Evolutionary conservation across 1,140 invertebrate genomes (phyloP).

Genomic region (Rhysida immarginata): DNA sequence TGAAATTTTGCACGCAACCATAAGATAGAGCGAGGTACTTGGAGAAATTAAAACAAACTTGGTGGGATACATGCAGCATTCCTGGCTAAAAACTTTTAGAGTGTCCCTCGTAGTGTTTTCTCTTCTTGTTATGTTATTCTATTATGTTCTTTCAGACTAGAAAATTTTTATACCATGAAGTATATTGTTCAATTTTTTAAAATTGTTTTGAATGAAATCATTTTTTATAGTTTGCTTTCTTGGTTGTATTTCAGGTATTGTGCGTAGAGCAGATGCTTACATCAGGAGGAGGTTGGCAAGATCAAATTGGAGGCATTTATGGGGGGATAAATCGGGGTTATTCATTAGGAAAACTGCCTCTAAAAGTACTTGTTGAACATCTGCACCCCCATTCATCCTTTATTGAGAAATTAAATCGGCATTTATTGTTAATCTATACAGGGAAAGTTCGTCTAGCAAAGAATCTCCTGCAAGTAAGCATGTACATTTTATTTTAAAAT

Average conservation of each 20-base stretch:
- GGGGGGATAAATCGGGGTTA: constrained; percentile 33
- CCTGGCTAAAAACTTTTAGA: too few relatives aligned
- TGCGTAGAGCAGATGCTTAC: constrained; percentile 38
- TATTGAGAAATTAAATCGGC: constrained; percentile 26
- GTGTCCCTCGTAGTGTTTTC: too few relatives aligned
- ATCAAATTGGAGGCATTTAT: constrained; percentile 36
- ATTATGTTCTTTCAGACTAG: too few relatives aligned
- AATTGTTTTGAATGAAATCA: constrained; percentile 4
- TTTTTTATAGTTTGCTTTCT: neutral
- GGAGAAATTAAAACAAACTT: too few relatives aligned
- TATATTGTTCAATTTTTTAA: too few relatives aligned
- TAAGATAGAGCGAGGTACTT: too few relatives aligned
- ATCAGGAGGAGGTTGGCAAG: constrained; percentile 41
- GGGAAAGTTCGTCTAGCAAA: constrained; percentile 39
- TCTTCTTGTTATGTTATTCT: too few relatives aligned
- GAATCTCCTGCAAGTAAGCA: constrained; percentile 34
- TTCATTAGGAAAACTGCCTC: constrained; percentile 26
- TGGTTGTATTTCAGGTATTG: constrained; percentile 33
- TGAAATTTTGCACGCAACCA: too few relatives aligned
- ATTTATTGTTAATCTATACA: constrained; percentile 36
- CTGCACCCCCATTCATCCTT: constrained; percentile 23
- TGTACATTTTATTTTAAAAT: neutral
- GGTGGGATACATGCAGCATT: too few relatives aligned
- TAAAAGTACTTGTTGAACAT: constrained; percentile 26
- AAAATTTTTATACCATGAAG: too few relatives aligned